These are phyloP conservation scores for Menidia beryllina DNA, from an alignment of 2,113 vertebrate genomes.

Conservation along the genomic window DNA sequence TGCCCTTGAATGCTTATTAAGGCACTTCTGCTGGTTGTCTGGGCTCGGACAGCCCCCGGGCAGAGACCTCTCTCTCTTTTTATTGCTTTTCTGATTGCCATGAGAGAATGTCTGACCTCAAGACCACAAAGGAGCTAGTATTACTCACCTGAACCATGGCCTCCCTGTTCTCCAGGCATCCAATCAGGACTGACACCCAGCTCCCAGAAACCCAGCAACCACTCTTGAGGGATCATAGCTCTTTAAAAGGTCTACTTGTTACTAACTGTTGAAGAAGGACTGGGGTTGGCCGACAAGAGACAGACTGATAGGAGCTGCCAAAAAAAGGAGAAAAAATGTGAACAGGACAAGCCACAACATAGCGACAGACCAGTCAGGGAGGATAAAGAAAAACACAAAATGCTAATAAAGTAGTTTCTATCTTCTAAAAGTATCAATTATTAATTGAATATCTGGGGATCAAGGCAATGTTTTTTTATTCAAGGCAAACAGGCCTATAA, in stretches of 20 bases:
- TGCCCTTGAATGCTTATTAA: slow-evolving; percentile 14
- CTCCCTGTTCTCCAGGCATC: slow-evolving; percentile 54
- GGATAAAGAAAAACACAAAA: slow-evolving; percentile 1
- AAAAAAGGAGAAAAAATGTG: slow-evolving; percentile 25
- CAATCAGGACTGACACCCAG: slow-evolving; percentile 59
- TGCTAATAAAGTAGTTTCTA: slow-evolving; percentile 10
- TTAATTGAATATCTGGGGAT: slow-evolving; percentile 27
- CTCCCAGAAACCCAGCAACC: slow-evolving; percentile 45
- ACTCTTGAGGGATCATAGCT: slow-evolving; percentile 56
- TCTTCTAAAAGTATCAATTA: slow-evolving; percentile 33
- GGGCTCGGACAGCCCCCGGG: slow-evolving; percentile 32
- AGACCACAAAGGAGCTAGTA: slow-evolving; percentile 45
- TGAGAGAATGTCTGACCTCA: slow-evolving; percentile 68
- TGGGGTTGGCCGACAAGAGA: slow-evolving; percentile 43
- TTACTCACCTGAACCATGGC: slow-evolving; percentile 66
- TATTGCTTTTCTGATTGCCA: slow-evolving; percentile 64
- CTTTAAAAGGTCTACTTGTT: slow-evolving; percentile 67
- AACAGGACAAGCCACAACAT: slow-evolving; percentile 14
- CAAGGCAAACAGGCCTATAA: slow-evolving; percentile 24
- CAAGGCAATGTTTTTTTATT: slow-evolving; percentile 20
- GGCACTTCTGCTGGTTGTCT: slow-evolving; percentile 31
- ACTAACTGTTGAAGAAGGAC: slow-evolving; percentile 70
- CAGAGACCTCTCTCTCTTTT: slow-evolving; percentile 42
- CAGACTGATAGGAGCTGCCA: slow-evolving; percentile 36
- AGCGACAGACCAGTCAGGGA: slow-evolving; percentile 20